Conservation (phyloP, 2,113 vertebrate genomes). For the Centropus bengalensis region DNA sequence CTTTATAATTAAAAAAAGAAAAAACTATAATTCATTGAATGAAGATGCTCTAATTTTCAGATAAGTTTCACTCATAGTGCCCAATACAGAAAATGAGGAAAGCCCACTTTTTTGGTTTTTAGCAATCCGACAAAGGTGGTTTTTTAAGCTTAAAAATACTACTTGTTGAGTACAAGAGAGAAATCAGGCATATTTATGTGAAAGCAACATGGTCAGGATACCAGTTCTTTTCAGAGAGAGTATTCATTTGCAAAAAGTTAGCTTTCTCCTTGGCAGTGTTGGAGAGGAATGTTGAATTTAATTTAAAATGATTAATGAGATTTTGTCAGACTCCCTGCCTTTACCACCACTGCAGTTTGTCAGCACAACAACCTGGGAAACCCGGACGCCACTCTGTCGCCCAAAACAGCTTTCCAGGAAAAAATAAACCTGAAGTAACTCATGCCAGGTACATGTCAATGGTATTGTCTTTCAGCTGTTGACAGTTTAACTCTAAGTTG, state of each 20-base stretch:
- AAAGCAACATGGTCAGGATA: conserved; percentile 57
- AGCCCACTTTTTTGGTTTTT: background rate
- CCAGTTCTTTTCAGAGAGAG: conserved; percentile 61
- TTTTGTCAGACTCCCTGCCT: conserved; percentile 83
- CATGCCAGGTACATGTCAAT: conserved; percentile 77
- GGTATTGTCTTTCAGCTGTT: conserved; percentile 75
- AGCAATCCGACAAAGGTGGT: background rate
- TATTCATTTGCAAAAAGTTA: conserved; percentile 78
- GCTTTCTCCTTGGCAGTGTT: conserved; percentile 73
- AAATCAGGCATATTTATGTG: conserved; percentile 41
- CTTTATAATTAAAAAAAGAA: background rate
- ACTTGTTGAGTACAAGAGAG: background rate
- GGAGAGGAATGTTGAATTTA: conserved; percentile 83
- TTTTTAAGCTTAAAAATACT: conserved; percentile 56
- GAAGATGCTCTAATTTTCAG: background rate
- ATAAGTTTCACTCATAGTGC: background rate
- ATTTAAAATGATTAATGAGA: conserved; percentile 93
- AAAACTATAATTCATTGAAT: background rate
- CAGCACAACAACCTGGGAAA: conserved; percentile 83
- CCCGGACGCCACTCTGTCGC: conserved; percentile 84
- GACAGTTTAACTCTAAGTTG: conserved; percentile 75
- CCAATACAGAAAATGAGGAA: background rate
- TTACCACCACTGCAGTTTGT: conserved; percentile 87
- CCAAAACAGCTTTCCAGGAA: conserved; percentile 76
- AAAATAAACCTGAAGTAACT: conserved; percentile 76